Evolutionary conservation across 2,797 vertebrate species (phyloP).

Genomic region (Poecile montanus): DNA sequence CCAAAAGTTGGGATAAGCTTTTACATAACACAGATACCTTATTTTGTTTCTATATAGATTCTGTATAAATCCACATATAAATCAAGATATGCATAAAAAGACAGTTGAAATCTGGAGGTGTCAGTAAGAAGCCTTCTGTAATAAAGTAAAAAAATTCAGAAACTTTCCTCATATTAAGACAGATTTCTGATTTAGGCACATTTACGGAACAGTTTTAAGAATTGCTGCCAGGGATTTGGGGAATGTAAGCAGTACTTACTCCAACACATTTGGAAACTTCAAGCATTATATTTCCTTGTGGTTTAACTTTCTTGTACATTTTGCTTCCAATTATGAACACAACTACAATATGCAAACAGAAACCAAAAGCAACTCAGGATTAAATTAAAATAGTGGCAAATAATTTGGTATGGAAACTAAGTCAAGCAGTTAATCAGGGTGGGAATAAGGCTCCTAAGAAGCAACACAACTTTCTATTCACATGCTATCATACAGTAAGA

Average conservation of each 20-base stretch:
- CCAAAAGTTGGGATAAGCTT: neutral
- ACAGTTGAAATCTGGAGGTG: neutral
- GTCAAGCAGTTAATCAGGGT: neutral
- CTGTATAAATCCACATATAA: neutral
- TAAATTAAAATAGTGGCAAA: neutral
- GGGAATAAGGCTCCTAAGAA: neutral
- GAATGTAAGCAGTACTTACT: conserved; percentile 77
- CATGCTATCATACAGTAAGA: neutral
- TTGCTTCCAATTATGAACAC: conserved; percentile 88
- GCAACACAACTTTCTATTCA: neutral
- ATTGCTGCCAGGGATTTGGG: neutral
- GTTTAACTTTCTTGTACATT: conserved; percentile 92
- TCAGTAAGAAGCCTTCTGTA: neutral
- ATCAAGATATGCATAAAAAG: neutral
- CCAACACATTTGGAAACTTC: conserved; percentile 87
- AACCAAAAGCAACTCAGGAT: neutral
- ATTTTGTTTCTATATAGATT: neutral
- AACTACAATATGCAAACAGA: conserved; percentile 75
- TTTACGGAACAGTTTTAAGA: neutral
- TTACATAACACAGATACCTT: neutral
- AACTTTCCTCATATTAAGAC: neutral
- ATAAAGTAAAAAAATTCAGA: neutral
- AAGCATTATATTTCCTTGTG: conserved; percentile 90
- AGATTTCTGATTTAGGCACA: neutral
- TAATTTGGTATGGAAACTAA: neutral